Evolutionary conservation across 1,140 invertebrate genomes (phyloP).

Genomic region (Samia ricini): DNA sequence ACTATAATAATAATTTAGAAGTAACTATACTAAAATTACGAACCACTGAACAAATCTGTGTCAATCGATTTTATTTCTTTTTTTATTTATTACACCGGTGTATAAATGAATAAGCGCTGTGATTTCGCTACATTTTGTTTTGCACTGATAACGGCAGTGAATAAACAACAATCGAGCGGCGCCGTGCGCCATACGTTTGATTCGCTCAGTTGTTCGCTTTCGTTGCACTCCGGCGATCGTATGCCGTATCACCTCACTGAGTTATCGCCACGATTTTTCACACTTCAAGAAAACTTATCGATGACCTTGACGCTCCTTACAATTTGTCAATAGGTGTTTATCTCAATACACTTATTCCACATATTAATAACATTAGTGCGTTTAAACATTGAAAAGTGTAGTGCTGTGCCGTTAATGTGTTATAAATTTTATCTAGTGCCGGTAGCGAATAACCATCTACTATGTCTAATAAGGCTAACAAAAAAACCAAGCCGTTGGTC

Average conservation of each 20-base stretch:
- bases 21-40: neutral
- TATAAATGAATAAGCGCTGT: conserved; percentile 24
- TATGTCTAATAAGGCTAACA: conserved; percentile 47
- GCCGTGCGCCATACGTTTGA: neutral
- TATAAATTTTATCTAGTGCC: conserved; percentile 8
- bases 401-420: conserved; percentile 18
- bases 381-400: conserved; percentile 11
- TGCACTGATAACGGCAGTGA: conserved; percentile 62
- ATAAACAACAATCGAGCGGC: conserved; percentile 8
- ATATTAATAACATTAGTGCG: neutral
- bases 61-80: neutral
- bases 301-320: conserved; percentile 58
- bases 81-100: neutral
- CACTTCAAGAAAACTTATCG: conserved; percentile 51
- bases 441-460: neutral
- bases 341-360: neutral
- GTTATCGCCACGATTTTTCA: conserved; percentile 36
- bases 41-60: neutral
- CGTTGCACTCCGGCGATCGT: conserved; percentile 30
- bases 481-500: conserved; percentile 69
- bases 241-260: conserved; percentile 21
- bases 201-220: conserved; percentile 24
- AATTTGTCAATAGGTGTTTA: conserved; percentile 40
- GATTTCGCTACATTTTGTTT: conserved; percentile 53
- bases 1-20: neutral